Conservation (phyloP, 2,888 invertebrate species). For the Ochropleura leucogaster region DNA sequence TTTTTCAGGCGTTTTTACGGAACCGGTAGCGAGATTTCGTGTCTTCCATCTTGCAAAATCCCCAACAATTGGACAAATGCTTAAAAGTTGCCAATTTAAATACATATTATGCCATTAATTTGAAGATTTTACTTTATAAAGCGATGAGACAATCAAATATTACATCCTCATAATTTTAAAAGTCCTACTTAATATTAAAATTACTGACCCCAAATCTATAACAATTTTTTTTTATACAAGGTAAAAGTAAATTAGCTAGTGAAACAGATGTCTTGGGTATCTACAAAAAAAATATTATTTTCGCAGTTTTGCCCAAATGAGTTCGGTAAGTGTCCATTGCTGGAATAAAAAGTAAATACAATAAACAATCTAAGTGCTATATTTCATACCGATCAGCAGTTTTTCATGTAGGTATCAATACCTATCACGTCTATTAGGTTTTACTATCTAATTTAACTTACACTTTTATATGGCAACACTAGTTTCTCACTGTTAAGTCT, state of each 20-base stretch:
- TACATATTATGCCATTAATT: neutral
- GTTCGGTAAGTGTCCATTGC: no score
- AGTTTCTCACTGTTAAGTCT: constrained; percentile 29
- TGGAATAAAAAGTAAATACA: no score
- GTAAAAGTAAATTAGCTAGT: neutral
- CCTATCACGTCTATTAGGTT: neutral
- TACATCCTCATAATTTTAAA: constrained; percentile 53
- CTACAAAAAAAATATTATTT: no score
- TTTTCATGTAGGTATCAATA: neutral
- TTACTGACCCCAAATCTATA: constrained; percentile 67
- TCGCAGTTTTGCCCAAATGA: no score
- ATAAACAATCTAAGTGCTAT: no score
- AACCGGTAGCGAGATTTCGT: no score
- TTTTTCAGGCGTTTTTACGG: neutral
- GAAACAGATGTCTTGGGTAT: neutral
- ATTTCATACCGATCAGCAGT: no score
- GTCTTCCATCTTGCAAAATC: no score
- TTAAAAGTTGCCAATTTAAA: neutral
- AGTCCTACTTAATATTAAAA: constrained; percentile 43
- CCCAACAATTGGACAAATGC: neutral
- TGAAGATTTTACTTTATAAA: neutral
- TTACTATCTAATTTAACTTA: neutral
- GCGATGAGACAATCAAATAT: neutral
- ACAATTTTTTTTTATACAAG: constrained; percentile 45
- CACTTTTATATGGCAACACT: constrained; percentile 55